Evolutionary conservation across 1,140 invertebrate species (phyloP).

Genomic region (Drosophila pallidifrons): DNA sequence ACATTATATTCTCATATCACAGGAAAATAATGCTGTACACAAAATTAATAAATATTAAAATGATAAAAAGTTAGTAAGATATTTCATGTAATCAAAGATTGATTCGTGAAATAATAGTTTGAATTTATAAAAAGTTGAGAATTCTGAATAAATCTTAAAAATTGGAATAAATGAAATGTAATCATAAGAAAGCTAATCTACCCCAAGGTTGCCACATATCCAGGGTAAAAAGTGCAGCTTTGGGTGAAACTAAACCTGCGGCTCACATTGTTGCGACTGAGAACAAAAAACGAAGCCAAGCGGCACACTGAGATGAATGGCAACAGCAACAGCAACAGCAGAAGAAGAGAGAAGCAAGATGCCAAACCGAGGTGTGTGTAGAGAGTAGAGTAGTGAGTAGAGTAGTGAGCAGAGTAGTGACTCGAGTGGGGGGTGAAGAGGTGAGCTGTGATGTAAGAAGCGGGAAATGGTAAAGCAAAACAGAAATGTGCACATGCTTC

Average conservation of each 20-base stretch:
- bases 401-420: neutral
- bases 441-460: neutral
- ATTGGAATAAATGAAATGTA: neutral
- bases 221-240: conserved; percentile 12
- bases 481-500: conserved; percentile 78
- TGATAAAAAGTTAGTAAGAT: too few species aligned
- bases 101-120: too few species aligned
- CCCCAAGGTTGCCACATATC: neutral
- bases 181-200: neutral
- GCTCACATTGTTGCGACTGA: conserved; percentile 9
- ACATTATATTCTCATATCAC: too few species aligned
- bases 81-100: too few species aligned
- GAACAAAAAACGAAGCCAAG: conserved; percentile 15
- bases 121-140: too few species aligned
- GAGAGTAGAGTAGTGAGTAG: neutral
- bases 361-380: neutral
- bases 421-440: conserved; percentile 14
- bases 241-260: conserved; percentile 13
- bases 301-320: neutral
- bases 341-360: neutral
- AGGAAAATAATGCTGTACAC: too few species aligned
- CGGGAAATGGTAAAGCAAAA: conserved; percentile 22
- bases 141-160: too few species aligned
- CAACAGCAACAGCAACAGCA: neutral
- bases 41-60: too few species aligned